Evolutionary conservation across 2,888 invertebrate species (phyloP).

Genomic region (Hypselothyrea guttata): DNA sequence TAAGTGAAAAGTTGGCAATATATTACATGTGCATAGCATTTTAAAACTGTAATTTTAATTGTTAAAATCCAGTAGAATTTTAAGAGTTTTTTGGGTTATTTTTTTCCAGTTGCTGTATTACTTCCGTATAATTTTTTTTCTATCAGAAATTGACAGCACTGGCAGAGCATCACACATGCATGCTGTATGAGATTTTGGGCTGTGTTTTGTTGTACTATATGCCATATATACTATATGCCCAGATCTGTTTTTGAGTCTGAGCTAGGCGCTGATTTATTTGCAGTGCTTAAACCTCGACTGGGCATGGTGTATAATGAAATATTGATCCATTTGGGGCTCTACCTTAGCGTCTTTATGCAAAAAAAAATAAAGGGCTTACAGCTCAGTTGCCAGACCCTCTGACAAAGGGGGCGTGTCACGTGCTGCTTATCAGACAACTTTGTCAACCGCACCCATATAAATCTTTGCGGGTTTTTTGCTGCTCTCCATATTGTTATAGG

Average conservation of each 20-base stretch:
- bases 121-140: too few species aligned
- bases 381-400: too few species aligned
- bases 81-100: too few species aligned
- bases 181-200: too few species aligned
- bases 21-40: too few species aligned
- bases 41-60: too few species aligned
- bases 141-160: too few species aligned
- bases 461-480: constrained; percentile 32
- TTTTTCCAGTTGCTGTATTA: too few species aligned
- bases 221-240: constrained; percentile 8
- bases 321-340: constrained; percentile 62
- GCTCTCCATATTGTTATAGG: constrained; percentile 19
- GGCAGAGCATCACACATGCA: too few species aligned
- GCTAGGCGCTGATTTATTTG: constrained; percentile 55
- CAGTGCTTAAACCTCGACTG: constrained; percentile 42
- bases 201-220: neutral
- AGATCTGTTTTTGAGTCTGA: constrained; percentile 18
- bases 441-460: constrained; percentile 49
- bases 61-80: too few species aligned
- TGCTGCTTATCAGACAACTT: constrained; percentile 29
- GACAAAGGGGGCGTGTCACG: constrained; percentile 25
- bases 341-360: constrained; percentile 17
- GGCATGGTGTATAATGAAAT: constrained; percentile 50
- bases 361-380: constrained; percentile 43
- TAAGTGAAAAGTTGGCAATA: too few species aligned